Conservation (phyloP, 2,797 vertebrate genomes). For the Phalloptychus januarius region DNA sequence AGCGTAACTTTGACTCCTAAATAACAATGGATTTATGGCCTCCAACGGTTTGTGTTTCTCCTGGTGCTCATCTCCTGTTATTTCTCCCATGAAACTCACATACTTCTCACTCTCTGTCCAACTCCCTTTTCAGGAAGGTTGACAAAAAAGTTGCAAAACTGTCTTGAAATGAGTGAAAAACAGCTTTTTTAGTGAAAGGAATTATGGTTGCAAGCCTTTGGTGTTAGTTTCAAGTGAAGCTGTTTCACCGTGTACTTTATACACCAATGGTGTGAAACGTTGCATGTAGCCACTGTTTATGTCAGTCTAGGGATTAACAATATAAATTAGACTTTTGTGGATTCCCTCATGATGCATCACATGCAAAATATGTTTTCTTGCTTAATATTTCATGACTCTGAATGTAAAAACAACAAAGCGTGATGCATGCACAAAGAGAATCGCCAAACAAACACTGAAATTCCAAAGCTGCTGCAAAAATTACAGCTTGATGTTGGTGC, state of each 20-base stretch:
- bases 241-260: background rate
- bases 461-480: background rate
- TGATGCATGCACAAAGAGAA: background rate
- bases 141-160: background rate
- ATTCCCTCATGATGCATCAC: background rate
- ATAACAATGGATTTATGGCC: background rate
- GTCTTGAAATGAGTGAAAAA: background rate
- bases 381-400: background rate
- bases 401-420: background rate
- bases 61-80: constrained; percentile 7
- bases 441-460: background rate
- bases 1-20: background rate
- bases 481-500: background rate
- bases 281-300: constrained; percentile 1
- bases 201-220: background rate
- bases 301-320: background rate
- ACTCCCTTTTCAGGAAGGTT: constrained; percentile 3
- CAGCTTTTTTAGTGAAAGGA: background rate
- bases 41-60: background rate
- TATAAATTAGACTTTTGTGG: background rate
- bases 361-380: background rate
- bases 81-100: background rate
- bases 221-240: background rate
- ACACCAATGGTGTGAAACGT: background rate
- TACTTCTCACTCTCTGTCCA: background rate